Percentiles rank a stretch among this genome's conserved stretches.
phyloP scores from a whole-genome alignment of 2,113 vertebrate genomes.

The Phodopus roborovskii region DNA sequence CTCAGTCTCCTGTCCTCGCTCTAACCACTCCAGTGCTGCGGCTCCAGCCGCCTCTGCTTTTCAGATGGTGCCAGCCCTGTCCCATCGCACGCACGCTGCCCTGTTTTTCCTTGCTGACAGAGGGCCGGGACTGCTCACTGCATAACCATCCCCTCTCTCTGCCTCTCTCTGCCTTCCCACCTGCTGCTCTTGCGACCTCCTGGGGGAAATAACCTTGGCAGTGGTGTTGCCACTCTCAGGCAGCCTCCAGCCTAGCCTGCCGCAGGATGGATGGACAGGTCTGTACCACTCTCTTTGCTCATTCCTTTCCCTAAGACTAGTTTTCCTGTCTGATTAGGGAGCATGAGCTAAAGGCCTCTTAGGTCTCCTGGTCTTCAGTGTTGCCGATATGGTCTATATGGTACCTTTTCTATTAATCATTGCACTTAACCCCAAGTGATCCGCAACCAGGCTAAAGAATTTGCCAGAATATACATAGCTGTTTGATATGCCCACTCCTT shows the following conservation, averaged over 20 bases:
- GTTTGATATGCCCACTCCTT: rapidly evolving
- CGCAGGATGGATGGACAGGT: slow-evolving; percentile 72
- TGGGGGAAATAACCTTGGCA: slow-evolving; percentile 70
- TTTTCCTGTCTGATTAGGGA: background rate
- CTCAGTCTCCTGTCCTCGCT: slow-evolving; percentile 29
- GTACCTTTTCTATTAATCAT: background rate
- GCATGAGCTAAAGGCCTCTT: background rate
- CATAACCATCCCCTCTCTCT: slow-evolving; percentile 51
- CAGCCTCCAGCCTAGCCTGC: slow-evolving; percentile 56
- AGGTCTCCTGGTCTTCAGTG: background rate
- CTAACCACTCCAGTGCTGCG: slow-evolving; percentile 42
- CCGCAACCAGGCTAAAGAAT: background rate
- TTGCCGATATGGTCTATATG: background rate
- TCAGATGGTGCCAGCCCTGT: slow-evolving; percentile 50
- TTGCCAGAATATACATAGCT: background rate
- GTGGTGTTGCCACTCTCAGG: slow-evolving; percentile 42
- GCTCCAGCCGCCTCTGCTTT: slow-evolving; percentile 65
- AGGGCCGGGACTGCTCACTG: slow-evolving; percentile 50
- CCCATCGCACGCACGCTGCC: background rate
- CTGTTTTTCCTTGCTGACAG: slow-evolving; percentile 54
- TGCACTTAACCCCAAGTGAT: background rate
- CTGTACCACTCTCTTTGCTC: slow-evolving; percentile 58
- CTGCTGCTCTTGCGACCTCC: background rate
- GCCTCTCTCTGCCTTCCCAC: slow-evolving; percentile 76
- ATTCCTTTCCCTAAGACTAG: background rate